Percentiles rank a stretch among this genome's conserved stretches.
Evolutionary conservation across 2,888 invertebrate species (phyloP).

Genomic region (Boloria euphrosyne): DNA sequence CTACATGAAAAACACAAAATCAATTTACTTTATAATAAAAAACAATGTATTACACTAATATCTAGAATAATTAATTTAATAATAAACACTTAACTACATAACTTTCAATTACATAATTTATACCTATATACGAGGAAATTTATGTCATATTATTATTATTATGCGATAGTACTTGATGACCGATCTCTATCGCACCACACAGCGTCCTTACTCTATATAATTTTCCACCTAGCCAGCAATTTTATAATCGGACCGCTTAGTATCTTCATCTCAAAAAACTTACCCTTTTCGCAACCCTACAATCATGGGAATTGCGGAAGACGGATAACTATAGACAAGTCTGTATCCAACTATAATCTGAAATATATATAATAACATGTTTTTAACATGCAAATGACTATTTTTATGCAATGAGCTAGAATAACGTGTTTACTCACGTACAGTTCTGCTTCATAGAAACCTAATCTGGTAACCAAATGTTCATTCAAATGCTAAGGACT

Average conservation of each 20-base stretch:
- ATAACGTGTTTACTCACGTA: slow-evolving; percentile 66
- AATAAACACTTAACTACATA: no score
- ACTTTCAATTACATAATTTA: no score
- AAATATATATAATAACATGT: slow-evolving; percentile 42
- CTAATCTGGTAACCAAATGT: slow-evolving; percentile 82
- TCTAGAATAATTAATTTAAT: no score
- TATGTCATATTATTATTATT: no score
- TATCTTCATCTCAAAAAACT: slow-evolving; percentile 56
- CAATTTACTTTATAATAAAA: no score
- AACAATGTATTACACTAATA: no score
- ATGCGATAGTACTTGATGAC: slow-evolving; percentile 62
- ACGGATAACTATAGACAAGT: slow-evolving; percentile 14
- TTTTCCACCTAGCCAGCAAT: slow-evolving; percentile 77
- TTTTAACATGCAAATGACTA: slow-evolving; percentile 51
- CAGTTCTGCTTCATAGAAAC: slow-evolving; percentile 65
- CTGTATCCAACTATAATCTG: slow-evolving; percentile 4
- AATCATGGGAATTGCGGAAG: slow-evolving; percentile 15
- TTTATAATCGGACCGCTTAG: slow-evolving; percentile 66
- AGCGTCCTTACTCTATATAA: slow-evolving; percentile 71
- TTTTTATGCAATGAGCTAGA: slow-evolving; percentile 54
- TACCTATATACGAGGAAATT: no score
- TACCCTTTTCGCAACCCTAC: slow-evolving; percentile 18
- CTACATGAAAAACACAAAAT: no score
- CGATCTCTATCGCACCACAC: slow-evolving; percentile 59
- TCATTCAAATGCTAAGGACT: slow-evolving; percentile 75